A percentile compares a stretch with the other conserved stretches of the same genome.
These are phyloP conservation scores for Trochalopteron elliotii DNA, from an alignment of 2,113 vertebrate species.

Conservation along the genomic window DNA sequence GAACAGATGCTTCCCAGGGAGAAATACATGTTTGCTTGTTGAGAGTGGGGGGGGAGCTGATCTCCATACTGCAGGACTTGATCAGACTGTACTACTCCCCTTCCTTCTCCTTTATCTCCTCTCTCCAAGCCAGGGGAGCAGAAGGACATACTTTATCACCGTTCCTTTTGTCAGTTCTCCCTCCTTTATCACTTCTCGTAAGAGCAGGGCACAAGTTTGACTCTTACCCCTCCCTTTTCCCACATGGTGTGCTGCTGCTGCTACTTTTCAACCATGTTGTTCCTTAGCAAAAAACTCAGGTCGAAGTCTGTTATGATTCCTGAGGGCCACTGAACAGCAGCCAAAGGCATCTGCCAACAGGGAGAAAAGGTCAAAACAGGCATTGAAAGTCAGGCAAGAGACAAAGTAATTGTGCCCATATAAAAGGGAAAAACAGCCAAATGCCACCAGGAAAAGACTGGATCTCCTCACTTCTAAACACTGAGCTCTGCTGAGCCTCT, in stretches of 20 bases:
- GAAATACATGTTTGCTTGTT: neutral
- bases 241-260: neutral
- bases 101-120: neutral
- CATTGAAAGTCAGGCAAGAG: neutral
- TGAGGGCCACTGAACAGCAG: neutral
- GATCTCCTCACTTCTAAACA: neutral
- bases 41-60: neutral
- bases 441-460: neutral
- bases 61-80: neutral
- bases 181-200: neutral
- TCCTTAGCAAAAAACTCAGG: neutral
- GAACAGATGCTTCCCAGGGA: constrained; percentile 26
- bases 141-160: neutral
- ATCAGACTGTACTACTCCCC: neutral
- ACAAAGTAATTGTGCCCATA: neutral
- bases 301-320: neutral
- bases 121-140: neutral
- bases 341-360: neutral
- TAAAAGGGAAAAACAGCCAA: neutral
- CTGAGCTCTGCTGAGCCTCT: neutral
- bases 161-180: neutral
- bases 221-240: neutral
- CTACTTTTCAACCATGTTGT: neutral
- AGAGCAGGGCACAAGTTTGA: neutral
- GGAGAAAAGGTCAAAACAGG: neutral